Evolutionary conservation across 2,888 invertebrate species (phyloP), one percentile per base, ranked within the genome.

Genomic region (Melanchra persicariae): DNA sequence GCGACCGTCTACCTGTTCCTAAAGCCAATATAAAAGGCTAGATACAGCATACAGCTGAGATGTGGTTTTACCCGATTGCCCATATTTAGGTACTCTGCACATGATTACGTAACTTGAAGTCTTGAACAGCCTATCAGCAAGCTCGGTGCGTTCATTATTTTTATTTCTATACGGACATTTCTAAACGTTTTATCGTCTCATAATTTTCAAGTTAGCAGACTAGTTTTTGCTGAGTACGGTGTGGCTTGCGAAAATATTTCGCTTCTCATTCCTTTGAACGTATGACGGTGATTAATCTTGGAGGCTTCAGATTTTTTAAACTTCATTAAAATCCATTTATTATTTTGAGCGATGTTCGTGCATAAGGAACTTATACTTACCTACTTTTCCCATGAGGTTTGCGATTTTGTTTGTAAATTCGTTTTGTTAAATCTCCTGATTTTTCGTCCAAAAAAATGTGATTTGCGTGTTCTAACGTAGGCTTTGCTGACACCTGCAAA

Each of bases 1-100:
- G 89, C 88, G 86, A 84, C 85, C 83, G 83, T 91, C 87, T 91
- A 92, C 90, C 90, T 91, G 91, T 87, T 81, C 70, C 77, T 74
- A 81, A 77, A 55, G 78, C 58, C 66, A 68, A 69, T 80, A 81
- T 82, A 81, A 84, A 82, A 79, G 82, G 69, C 61, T 74, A 74
- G 74, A 51, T 79, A 78, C 81, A 84, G 78, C 84, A 37, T 79
- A 77, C 81, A 84, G 77, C 84, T 82, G 78, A 68, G 78, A 65
- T 76, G 81, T 79, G 65, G 77, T 78, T 75, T 78, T 84, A 82
- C 81, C 82, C 59, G 79, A 82, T 82, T 84, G 82, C 76, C 81
- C 81, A 84, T 84, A 82, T 82, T 76, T 34, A 82, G 40, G 74
- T 72, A 54, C 63, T 70, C 63, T 60, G 43, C 69, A 59, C 63